Evolutionary conservation across 2,113 vertebrate species (phyloP).

Genomic region (Forbesichthys agassizii): DNA sequence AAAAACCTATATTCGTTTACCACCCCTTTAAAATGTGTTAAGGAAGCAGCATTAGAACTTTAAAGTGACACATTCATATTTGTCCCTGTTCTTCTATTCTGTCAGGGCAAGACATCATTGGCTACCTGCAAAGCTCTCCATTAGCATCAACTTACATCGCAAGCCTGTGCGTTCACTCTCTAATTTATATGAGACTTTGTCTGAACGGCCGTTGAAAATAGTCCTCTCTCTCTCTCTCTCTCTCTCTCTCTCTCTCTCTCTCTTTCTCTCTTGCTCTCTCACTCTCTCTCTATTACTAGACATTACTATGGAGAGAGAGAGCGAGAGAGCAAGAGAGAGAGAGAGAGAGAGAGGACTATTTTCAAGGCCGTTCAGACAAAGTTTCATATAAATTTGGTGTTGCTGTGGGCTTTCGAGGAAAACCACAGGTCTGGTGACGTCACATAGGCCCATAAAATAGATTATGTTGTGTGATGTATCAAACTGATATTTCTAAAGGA

Average conservation of each 20-base stretch:
- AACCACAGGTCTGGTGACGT: slow-evolving; percentile 33
- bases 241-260: not conserved
- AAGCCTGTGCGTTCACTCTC: slow-evolving; percentile 8
- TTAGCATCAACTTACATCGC: slow-evolving; percentile 21
- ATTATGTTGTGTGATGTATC: slow-evolving; percentile 2
- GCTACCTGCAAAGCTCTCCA: not conserved
- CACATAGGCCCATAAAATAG: slow-evolving; percentile 40
- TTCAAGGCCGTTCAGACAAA: too few species aligned
- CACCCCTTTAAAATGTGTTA: not conserved
- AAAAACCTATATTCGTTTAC: too few species aligned
- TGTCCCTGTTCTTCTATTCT: not conserved
- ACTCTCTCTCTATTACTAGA: not conserved
- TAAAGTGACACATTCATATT: not conserved
- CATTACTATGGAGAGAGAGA: too few species aligned
- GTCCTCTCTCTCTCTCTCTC: not conserved
- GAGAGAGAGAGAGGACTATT: too few species aligned
- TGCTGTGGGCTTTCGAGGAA: not conserved
- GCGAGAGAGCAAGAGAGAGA: too few species aligned
- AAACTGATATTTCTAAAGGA: too few species aligned
- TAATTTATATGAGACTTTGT: slow-evolving; percentile 31
- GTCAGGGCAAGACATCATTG: not conserved
- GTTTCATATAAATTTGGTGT: not conserved
- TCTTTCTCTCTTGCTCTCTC: not conserved
- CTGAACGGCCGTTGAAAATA: slow-evolving; percentile 1
- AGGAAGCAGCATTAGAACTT: not conserved